Percentiles rank a stretch among this genome's conserved stretches.
Conservation (phyloP, 2,888 invertebrate species). For the Furcula furcula region DNA sequence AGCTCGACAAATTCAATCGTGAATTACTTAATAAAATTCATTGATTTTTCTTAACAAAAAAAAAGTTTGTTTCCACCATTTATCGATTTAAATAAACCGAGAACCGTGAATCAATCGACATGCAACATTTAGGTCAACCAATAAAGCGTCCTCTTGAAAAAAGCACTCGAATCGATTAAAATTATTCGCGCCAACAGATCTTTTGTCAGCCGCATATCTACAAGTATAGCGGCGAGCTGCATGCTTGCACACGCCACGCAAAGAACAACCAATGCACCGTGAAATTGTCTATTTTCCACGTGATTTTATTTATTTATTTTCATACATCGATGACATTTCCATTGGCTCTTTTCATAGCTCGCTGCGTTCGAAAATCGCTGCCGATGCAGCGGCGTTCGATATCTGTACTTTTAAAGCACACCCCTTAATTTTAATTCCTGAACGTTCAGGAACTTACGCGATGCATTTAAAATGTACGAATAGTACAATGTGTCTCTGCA, state of each 20-base stretch:
- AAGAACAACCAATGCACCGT: constrained; percentile 78
- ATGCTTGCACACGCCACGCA: constrained; percentile 59
- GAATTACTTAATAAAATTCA: too few species aligned
- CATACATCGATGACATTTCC: constrained; percentile 71
- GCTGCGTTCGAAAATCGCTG: constrained; percentile 52
- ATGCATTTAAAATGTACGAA: constrained; percentile 56
- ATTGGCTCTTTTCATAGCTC: constrained; percentile 51
- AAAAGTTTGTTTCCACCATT: too few species aligned
- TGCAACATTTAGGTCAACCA: neutral
- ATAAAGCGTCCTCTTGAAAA: neutral
- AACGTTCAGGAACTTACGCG: constrained; percentile 45
- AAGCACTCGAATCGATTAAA: constrained; percentile 40
- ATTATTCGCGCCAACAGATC: constrained; percentile 62
- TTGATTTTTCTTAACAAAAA: too few species aligned
- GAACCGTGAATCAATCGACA: too few species aligned
- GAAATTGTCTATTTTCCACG: constrained; percentile 81
- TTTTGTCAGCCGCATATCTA: constrained; percentile 59
- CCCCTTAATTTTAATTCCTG: constrained; percentile 48
- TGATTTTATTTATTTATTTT: constrained; percentile 80
- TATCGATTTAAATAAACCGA: too few species aligned
- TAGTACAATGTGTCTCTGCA: constrained; percentile 50
- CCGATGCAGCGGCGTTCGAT: constrained; percentile 23
- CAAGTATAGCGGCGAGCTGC: constrained; percentile 37
- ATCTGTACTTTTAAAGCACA: constrained; percentile 23
- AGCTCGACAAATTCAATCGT: too few species aligned